These are phyloP conservation scores for Philonicus albiceps DNA, from an alignment of 2,888 invertebrate genomes.

Conservation along the genomic window DNA sequence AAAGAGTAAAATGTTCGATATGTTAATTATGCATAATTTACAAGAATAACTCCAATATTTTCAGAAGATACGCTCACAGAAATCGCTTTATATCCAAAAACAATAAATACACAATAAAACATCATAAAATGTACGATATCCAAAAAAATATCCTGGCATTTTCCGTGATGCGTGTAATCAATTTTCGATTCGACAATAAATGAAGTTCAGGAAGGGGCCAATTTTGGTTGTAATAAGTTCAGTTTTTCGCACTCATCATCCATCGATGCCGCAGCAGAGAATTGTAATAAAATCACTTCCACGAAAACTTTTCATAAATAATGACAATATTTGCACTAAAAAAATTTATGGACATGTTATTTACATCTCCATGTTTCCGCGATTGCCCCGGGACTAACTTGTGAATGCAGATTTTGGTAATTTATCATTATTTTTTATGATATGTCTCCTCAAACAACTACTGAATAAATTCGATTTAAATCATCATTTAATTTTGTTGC, in stretches of 20 bases:
- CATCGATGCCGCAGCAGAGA: not conserved
- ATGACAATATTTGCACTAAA: not conserved
- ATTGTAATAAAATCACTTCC: not conserved
- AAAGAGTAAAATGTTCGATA: not conserved
- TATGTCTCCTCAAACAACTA: not conserved
- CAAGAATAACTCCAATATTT: not conserved
- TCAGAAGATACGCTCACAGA: not conserved
- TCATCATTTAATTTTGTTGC: conserved; percentile 6
- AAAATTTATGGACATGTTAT: not conserved
- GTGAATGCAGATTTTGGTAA: not conserved
- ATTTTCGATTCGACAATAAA: not conserved
- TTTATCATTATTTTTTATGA: conserved; percentile 11
- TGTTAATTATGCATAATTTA: not conserved
- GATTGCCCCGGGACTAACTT: not conserved
- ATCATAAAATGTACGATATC: not conserved
- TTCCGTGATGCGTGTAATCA: not conserved
- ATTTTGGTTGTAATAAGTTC: not conserved
- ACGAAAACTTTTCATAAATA: not conserved
- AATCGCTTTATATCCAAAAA: not conserved
- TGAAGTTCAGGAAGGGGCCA: not conserved
- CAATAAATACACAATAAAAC: not conserved
- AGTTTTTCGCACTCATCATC: not conserved
- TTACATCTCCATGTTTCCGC: not conserved
- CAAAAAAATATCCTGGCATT: not conserved
- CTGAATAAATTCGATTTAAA: conserved; percentile 13